Percentiles rank a stretch among this genome's conserved stretches.
Conservation (phyloP, 2,888 invertebrate genomes). For the Furcula furcula region DNA sequence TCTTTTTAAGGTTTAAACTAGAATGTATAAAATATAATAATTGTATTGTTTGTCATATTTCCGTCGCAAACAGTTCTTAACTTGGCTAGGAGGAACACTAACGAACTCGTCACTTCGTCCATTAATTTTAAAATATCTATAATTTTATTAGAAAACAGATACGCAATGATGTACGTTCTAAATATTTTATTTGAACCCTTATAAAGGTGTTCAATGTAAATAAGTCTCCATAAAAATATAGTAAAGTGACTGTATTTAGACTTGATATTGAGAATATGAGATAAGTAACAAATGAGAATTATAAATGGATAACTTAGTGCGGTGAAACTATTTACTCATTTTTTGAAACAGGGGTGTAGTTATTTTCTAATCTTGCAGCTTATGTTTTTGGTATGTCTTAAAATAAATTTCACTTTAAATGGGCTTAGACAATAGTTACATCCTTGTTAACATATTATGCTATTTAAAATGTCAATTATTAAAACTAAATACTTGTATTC, state of each 20-base stretch:
- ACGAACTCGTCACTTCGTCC: constrained; percentile 81
- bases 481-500: constrained; percentile 36
- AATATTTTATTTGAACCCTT: constrained; percentile 68
- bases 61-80: constrained; percentile 79
- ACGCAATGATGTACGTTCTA: constrained; percentile 67
- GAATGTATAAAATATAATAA: constrained; percentile 57
- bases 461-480: constrained; percentile 65
- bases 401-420: background rate
- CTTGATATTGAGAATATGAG: constrained; percentile 58
- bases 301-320: constrained; percentile 66
- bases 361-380: constrained; percentile 39
- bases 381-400: background rate
- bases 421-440: constrained; percentile 38
- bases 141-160: constrained; percentile 75
- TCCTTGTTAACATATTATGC: constrained; percentile 37
- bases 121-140: constrained; percentile 76
- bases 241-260: constrained; percentile 50
- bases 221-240: constrained; percentile 66
- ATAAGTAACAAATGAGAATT: constrained; percentile 65
- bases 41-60: constrained; percentile 73
- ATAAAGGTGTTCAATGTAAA: constrained; percentile 73
- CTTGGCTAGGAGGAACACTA: constrained; percentile 77
- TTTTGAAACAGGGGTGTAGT: constrained; percentile 48
- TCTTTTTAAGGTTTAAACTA: constrained; percentile 71
- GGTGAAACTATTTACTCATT: constrained; percentile 51